Conservation (phyloP, 2,113 vertebrate species). For the Fregata magnificens region DNA sequence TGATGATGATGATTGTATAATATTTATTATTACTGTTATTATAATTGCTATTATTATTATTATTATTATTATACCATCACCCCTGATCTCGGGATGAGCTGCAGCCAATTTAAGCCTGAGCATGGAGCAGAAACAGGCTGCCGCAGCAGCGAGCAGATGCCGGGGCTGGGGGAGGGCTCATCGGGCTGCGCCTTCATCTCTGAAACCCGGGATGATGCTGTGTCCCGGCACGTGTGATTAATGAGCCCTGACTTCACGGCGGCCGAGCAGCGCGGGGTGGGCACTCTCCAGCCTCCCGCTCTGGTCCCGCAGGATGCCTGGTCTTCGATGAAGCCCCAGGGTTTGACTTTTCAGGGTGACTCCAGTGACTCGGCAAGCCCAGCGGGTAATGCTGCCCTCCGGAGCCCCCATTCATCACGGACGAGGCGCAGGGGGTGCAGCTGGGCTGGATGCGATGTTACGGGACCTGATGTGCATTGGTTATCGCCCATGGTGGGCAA, state of each 20-base stretch:
- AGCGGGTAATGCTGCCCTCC: accelerated
- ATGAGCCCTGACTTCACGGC: background rate
- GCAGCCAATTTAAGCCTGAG: background rate
- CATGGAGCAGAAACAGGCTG: background rate
- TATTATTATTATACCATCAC: background rate
- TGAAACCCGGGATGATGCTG: accelerated
- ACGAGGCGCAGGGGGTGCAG: background rate
- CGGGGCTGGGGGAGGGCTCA: background rate
- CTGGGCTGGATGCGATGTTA: background rate
- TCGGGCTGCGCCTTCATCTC: background rate
- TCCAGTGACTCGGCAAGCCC: accelerated
- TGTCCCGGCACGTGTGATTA: background rate
- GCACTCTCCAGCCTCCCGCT: background rate
- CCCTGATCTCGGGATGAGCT: background rate
- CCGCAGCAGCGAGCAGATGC: background rate
- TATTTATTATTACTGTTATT: background rate
- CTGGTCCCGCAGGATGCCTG: background rate
- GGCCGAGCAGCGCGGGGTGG: accelerated
- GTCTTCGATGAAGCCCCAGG: background rate
- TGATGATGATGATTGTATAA: background rate
- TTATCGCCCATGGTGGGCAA: background rate
- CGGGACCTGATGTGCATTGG: background rate
- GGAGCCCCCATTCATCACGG: background rate
- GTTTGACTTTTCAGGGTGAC: background rate
- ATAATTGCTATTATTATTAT: accelerated